Percentiles rank a stretch among this genome's conserved stretches.
Evolutionary conservation across 2,113 vertebrate species (phyloP).

Genomic region (Platysternon megacephalum): DNA sequence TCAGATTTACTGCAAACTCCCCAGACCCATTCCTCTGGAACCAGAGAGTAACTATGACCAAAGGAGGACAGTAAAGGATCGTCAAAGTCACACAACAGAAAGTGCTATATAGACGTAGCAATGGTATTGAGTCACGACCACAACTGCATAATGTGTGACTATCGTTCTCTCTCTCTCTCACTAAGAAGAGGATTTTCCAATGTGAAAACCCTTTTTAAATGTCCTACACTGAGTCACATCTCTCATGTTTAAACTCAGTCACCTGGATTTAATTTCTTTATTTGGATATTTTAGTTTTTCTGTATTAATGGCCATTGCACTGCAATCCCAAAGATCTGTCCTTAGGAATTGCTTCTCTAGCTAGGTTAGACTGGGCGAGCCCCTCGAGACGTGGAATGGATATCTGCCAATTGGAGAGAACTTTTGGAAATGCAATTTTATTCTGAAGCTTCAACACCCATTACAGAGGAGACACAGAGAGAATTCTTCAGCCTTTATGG

Average conservation of each 20-base stretch:
- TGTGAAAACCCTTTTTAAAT: fast-evolving
- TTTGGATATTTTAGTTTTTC: neutral
- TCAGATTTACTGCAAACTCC: too few species aligned
- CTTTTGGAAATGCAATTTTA: constrained; percentile 46
- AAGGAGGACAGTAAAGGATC: too few species aligned
- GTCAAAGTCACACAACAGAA: too few species aligned
- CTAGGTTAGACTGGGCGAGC: neutral
- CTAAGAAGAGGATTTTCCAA: neutral
- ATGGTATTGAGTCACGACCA: too few species aligned
- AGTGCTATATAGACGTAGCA: too few species aligned
- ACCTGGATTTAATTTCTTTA: neutral
- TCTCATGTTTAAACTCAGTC: neutral
- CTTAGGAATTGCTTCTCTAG: neutral
- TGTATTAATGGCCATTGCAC: neutral
- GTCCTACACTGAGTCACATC: neutral
- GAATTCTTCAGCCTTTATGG: neutral
- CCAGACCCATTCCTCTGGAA: too few species aligned
- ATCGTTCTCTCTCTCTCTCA: neutral
- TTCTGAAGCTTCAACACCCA: constrained; percentile 14
- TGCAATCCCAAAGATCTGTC: neutral
- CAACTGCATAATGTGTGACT: neutral
- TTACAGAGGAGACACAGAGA: neutral
- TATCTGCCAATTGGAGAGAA: neutral
- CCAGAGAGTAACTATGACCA: too few species aligned
- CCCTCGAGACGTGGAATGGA: neutral